Base-by-base conservation (phyloP, 2,113 vertebrate genomes). In the Nicator chloris region DNA sequence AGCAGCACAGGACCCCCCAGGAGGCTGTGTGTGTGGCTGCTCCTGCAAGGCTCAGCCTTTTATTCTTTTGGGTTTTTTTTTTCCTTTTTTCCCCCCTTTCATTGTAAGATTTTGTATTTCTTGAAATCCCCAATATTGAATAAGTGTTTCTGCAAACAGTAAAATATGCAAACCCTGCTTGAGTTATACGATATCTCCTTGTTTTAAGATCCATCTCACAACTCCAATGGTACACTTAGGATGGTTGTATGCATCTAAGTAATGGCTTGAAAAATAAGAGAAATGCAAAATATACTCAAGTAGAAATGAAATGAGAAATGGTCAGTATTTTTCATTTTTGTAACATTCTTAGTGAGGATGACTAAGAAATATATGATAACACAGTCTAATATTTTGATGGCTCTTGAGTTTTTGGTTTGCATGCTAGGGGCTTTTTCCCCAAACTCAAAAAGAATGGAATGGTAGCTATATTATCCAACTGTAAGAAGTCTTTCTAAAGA, bases 31-130 rank as follows among this genome's bases (percentile, higher is more conserved):
- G 42, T 2, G 3, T 35, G 30, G 39, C 11, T 37, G 45, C 45
- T 79, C 14, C 45, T 57, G 50, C 10, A 35, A 28, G 39, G 45
- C 14, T 45, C 61, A 63, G 20, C 8, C 19, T 79, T 35, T 21
- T 33, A 12, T 31, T 31, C 8, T n/a, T 47, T n/a, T n/a, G n/a
- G n/a, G n/a, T n/a, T n/a, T n/a, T 7, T 44, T 39, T 7, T 18
- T 18, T 12, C 11, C 3, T 2, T n/a, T 11, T 21, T 33, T 9
- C 2, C 3, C 0, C 4, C 16, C 5, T 37, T 59, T 39, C 40
- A 33, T 24, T 33, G 9, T 14, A 40, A 42, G n/a, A 61, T 77
- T 79, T 72, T 39, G 23, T 15, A 44, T 68, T 86, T 66, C 59
- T 80, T 82, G 42, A 16, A 56, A 33, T 33, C 64, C 11, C 28